A percentile compares a stretch with the other conserved stretches of the same genome.
Conservation (phyloP, 2,888 invertebrate genomes). For the Temnothorax unifasciatus region DNA sequence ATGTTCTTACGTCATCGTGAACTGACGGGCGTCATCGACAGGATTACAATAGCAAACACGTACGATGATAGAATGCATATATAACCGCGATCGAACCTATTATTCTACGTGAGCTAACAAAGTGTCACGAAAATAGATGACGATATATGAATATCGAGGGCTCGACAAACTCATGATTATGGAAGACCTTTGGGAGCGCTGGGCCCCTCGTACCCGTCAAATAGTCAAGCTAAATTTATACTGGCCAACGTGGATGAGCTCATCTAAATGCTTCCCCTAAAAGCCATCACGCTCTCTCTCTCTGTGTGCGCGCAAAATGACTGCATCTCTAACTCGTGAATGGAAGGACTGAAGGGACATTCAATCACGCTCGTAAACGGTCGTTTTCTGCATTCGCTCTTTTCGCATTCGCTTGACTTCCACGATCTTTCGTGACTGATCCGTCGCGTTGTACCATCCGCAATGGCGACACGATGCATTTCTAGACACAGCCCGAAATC, state of each 20-base stretch:
- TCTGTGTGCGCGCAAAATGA: not conserved
- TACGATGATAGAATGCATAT: conserved; percentile 31
- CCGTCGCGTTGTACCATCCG: not conserved
- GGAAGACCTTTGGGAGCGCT: conserved; percentile 22
- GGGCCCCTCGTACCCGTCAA: conserved; percentile 11
- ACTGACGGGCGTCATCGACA: conserved; percentile 30
- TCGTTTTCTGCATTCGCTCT: not conserved
- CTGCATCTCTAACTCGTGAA: conserved; percentile 12
- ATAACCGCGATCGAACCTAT: conserved; percentile 37
- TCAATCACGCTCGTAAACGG: conserved; percentile 32
- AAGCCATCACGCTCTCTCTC: not conserved
- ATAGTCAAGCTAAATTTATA: conserved; percentile 47
- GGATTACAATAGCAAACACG: conserved; percentile 43
- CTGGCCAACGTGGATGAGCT: not conserved
- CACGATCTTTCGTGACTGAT: not conserved
- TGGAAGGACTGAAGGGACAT: conserved; percentile 9
- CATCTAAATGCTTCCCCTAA: conserved; percentile 23
- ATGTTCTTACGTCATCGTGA: conserved; percentile 23
- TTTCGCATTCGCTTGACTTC: not conserved
- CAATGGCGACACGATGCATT: conserved; percentile 43
- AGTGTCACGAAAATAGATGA: conserved; percentile 54
- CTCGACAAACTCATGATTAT: conserved; percentile 54
- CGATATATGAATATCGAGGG: conserved; percentile 55
- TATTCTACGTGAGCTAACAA: conserved; percentile 48
- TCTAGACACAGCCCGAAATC: conserved; percentile 51